These are phyloP conservation scores for Hydrotaea diabolus DNA, from an alignment of 2,888 invertebrate species.

Conservation along the genomic window DNA sequence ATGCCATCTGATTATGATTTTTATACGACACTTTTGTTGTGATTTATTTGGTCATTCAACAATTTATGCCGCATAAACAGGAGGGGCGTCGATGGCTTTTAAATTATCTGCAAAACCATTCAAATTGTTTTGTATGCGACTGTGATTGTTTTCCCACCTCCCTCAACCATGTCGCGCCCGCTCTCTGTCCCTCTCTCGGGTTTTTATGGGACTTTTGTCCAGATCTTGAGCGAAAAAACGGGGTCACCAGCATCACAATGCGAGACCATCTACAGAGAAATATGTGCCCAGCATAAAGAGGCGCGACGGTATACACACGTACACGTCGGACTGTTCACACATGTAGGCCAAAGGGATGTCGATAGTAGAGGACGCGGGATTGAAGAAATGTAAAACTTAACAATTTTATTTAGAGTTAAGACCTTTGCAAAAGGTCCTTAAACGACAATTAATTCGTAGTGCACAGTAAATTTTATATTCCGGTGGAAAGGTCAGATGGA, in stretches of 20 bases:
- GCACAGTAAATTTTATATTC: too few relatives aligned
- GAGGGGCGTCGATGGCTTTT: conserved; percentile 78
- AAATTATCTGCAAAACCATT: conserved; percentile 69
- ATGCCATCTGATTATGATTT: conserved; percentile 80
- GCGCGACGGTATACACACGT: too few relatives aligned
- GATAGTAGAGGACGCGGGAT: too few relatives aligned
- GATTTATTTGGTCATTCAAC: conserved; percentile 79
- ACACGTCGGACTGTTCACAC: too few relatives aligned
- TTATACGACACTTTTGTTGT: conserved; percentile 80
- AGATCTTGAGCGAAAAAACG: conserved; percentile 45
- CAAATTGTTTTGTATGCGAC: conserved; percentile 70
- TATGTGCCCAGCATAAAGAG: too few relatives aligned
- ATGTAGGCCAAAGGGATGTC: too few relatives aligned
- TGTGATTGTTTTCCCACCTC: conserved; percentile 29
- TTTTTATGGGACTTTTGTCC: conserved; percentile 20
- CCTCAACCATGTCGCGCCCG: background rate
- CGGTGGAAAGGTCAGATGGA: too few relatives aligned
- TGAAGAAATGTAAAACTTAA: too few relatives aligned
- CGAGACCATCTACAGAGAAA: background rate
- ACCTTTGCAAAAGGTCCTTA: too few relatives aligned
- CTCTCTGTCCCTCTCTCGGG: too few relatives aligned
- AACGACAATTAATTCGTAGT: too few relatives aligned
- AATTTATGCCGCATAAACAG: conserved; percentile 74
- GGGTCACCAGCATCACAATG: conserved; percentile 40
- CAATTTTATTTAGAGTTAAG: too few relatives aligned